Evolutionary conservation across 1,140 invertebrate species (phyloP).

Genomic region (Aphaenogaster rudis): DNA sequence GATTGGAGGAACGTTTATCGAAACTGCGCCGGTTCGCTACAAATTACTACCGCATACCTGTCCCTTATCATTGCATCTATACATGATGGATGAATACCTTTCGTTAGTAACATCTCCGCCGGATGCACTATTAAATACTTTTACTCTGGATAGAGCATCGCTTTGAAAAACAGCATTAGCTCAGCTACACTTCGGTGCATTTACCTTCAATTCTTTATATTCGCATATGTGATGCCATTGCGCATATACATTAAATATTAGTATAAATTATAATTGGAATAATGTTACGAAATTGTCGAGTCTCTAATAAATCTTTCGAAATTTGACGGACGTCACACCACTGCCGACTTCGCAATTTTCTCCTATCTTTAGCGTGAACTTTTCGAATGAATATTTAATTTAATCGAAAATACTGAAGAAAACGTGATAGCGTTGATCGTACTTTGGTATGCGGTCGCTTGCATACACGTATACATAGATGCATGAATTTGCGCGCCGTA

Average conservation of each 20-base stretch:
- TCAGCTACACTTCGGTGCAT: neutral
- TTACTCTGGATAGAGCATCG: neutral
- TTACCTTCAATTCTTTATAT: neutral
- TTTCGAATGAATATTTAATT: constrained; percentile 36
- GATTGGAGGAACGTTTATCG: constrained; percentile 19
- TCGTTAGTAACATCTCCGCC: neutral
- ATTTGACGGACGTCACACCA: neutral
- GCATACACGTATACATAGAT: neutral
- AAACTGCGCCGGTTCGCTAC: neutral
- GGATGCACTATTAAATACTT: constrained; percentile 9
- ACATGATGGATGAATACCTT: neutral
- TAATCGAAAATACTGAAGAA: constrained; percentile 17
- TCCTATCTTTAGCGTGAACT: constrained; percentile 12
- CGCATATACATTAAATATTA: neutral
- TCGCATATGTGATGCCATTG: neutral
- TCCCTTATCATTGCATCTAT: neutral
- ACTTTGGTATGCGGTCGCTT: neutral
- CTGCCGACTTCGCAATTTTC: neutral
- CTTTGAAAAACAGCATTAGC: neutral
- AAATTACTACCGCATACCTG: constrained; percentile 23
- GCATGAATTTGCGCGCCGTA: constrained; percentile 11
- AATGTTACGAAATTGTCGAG: neutral
- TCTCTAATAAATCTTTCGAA: constrained; percentile 16
- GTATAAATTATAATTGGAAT: constrained; percentile 19
- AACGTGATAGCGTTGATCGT: constrained; percentile 16